A percentile compares a stretch with the other conserved stretches of the same genome.
phyloP scores from a whole-genome alignment of 2,888 invertebrate species.

The Syritta pipiens region DNA sequence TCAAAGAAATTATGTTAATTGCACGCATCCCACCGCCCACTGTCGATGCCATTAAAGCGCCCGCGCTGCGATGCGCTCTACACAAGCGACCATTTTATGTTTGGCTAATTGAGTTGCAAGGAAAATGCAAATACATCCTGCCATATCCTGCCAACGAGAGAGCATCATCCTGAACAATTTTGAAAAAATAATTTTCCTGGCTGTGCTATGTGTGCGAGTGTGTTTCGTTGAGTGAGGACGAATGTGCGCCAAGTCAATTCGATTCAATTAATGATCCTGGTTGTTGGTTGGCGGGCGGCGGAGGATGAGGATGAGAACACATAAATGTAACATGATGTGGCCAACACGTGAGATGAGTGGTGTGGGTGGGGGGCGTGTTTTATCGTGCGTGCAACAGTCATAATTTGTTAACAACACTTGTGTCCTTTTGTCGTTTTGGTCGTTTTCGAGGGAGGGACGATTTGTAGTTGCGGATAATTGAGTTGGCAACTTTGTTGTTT shows the following conservation, averaged over 20 bases:
- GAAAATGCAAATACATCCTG: slow-evolving; percentile 41
- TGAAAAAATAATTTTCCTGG: slow-evolving; percentile 47
- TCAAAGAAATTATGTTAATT: slow-evolving; percentile 79
- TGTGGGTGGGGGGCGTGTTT: too few relatives aligned
- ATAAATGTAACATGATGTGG: slow-evolving; percentile 46
- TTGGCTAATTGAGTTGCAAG: slow-evolving; percentile 71
- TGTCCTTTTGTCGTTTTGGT: slow-evolving; percentile 37
- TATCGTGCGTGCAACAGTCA: slow-evolving; percentile 48
- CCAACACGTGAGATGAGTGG: slow-evolving; percentile 32
- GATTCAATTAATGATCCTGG: slow-evolving; percentile 60
- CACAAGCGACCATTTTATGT: slow-evolving; percentile 39
- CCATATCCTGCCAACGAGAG: slow-evolving; percentile 15
- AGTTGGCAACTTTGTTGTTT: slow-evolving; percentile 55
- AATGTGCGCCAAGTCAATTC: slow-evolving; percentile 37
- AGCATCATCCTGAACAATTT: slow-evolving; percentile 7
- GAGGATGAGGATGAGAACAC: slow-evolving; percentile 2
- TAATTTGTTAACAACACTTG: slow-evolving; percentile 61
- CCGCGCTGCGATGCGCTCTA: neutral
- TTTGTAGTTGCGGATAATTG: slow-evolving; percentile 48
- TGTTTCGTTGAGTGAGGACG: too few relatives aligned
- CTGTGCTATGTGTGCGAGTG: slow-evolving; percentile 26
- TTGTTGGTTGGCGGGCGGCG: slow-evolving; percentile 15
- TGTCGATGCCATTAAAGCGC: slow-evolving; percentile 32
- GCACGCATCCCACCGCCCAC: slow-evolving; percentile 73
- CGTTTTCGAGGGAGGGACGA: slow-evolving; percentile 6